Evolutionary conservation across 92 coral and sea anemone species (phyloP).

Genomic region (Phenganax subtilis): DNA sequence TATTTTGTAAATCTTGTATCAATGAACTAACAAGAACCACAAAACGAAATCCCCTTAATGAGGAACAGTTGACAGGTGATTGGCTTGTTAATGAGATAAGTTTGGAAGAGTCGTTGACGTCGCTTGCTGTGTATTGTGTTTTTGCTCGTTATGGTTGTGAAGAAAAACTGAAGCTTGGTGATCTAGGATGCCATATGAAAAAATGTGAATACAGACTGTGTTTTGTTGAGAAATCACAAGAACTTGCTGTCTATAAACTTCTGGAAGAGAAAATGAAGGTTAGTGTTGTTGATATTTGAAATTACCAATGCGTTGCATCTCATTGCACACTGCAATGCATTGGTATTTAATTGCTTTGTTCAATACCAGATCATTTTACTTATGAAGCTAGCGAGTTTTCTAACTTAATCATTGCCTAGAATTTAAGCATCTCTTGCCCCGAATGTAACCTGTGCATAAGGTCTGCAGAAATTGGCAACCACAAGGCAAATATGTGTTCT

Average conservation of each 20-base stretch:
- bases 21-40: slow-evolving; percentile 89
- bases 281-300: not conserved
- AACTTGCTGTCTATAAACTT: slow-evolving; percentile 61
- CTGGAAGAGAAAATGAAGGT: slow-evolving; percentile 75
- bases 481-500: slow-evolving; percentile 67
- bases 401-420: slow-evolving; percentile 36
- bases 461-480: slow-evolving; percentile 60
- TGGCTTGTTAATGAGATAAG: slow-evolving; percentile 74
- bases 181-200: slow-evolving; percentile 68
- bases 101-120: slow-evolving; percentile 59
- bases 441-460: slow-evolving; percentile 83
- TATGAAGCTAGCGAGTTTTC: not conserved
- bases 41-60: slow-evolving; percentile 80
- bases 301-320: too few species aligned
- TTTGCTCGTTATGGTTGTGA: slow-evolving; percentile 76
- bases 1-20: slow-evolving; percentile 82
- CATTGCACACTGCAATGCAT: not conserved
- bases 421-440: slow-evolving; percentile 66
- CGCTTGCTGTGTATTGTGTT: slow-evolving; percentile 56
- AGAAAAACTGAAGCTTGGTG: slow-evolving; percentile 55
- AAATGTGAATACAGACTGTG: slow-evolving; percentile 69
- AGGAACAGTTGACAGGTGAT: slow-evolving; percentile 55
- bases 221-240: slow-evolving; percentile 72
- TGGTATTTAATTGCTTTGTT: not conserved
- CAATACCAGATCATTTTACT: not conserved